Evolutionary conservation across 1,140 invertebrate species (phyloP).

Genomic region (Himalopsyche phryganea): DNA sequence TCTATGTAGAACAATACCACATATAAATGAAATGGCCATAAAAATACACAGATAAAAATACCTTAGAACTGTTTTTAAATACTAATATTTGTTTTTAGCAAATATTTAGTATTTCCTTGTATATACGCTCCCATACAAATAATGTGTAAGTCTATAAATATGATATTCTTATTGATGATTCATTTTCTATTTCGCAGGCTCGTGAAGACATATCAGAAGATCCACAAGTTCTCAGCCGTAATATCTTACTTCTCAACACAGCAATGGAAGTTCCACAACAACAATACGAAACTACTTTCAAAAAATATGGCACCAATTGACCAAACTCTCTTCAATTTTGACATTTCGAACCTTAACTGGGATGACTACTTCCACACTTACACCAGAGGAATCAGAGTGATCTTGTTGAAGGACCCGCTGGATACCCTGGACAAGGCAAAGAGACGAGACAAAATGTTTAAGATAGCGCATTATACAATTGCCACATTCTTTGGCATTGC

Average conservation of each 20-base stretch:
- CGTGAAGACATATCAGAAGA: constrained; percentile 68
- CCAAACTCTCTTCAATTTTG: constrained; percentile 57
- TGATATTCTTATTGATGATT: no score
- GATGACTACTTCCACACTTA: constrained; percentile 56
- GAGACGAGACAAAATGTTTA: constrained; percentile 28
- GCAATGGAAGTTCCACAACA: constrained; percentile 68
- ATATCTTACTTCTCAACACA: constrained; percentile 68
- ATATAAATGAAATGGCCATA: no score
- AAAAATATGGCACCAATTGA: constrained; percentile 53
- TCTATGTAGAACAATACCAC: no score
- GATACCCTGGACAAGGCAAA: constrained; percentile 44
- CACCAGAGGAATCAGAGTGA: constrained; percentile 56
- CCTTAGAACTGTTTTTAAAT: no score
- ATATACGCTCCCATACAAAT: no score
- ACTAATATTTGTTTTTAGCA: no score
- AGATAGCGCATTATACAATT: constrained; percentile 17
- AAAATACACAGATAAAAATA: no score
- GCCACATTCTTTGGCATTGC: not conserved
- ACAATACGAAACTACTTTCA: constrained; percentile 55
- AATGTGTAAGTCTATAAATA: no score
- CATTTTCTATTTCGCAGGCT: no score
- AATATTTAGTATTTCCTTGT: no score
- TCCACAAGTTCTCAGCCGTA: constrained; percentile 66
- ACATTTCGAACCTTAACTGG: constrained; percentile 58
- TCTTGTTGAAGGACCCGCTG: constrained; percentile 59